Evolutionary conservation across 2,113 vertebrate species (phyloP).

Genomic region (Sylvilagus bachmani): DNA sequence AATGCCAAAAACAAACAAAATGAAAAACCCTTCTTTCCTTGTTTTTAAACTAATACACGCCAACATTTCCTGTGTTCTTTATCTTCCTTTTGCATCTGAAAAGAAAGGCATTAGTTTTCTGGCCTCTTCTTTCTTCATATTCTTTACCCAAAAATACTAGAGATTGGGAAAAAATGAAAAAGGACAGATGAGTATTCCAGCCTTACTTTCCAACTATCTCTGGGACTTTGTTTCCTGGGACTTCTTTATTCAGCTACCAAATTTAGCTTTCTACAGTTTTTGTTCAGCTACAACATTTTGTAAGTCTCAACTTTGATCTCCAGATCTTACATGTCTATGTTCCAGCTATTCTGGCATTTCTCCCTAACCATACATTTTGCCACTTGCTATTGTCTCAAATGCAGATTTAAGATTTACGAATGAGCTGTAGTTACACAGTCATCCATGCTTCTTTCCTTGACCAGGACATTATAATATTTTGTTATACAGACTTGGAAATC

Average conservation of each 20-base stretch:
- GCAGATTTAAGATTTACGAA: conserved; percentile 43
- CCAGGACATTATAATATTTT: neutral
- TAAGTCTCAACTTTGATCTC: neutral
- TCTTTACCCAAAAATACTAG: conserved; percentile 4
- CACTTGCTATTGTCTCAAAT: neutral
- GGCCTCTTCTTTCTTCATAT: neutral
- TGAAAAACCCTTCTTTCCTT: neutral
- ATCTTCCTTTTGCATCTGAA: neutral
- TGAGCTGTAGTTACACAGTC: neutral
- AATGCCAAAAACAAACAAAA: neutral
- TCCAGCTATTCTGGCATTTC: neutral
- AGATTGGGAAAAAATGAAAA: neutral
- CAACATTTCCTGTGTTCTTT: neutral
- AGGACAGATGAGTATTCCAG: neutral
- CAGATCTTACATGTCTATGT: neutral
- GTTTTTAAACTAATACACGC: neutral
- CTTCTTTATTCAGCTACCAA: conserved; percentile 11
- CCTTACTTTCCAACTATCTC: neutral
- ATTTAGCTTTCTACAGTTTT: conserved; percentile 12
- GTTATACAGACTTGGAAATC: neutral
- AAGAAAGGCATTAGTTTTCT: neutral
- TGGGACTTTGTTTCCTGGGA: neutral
- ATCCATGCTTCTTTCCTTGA: neutral
- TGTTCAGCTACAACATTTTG: conserved; percentile 1
- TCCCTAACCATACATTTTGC: neutral